Percentiles rank a stretch among this genome's conserved stretches.
These are phyloP conservation scores for Erebia ligea DNA, from an alignment of 2,888 invertebrate genomes.

Conservation along the genomic window DNA sequence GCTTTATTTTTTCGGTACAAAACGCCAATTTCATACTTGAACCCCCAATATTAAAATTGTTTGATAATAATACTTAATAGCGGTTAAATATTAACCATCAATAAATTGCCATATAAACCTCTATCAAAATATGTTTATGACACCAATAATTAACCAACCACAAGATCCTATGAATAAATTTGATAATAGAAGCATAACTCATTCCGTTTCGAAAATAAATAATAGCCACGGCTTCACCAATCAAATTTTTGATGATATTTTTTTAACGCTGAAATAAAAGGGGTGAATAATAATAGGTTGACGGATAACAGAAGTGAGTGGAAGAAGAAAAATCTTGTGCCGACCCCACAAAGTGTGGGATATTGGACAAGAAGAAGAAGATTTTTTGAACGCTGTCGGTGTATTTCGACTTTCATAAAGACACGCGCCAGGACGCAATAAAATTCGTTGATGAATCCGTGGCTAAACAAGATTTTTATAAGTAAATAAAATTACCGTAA, in stretches of 20 bases:
- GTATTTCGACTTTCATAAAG: too few relatives aligned
- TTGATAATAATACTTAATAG: background rate
- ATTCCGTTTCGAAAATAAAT: background rate
- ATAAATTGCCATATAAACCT: background rate
- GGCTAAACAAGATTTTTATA: background rate
- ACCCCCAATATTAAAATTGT: background rate
- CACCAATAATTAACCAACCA: background rate
- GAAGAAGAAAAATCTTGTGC: too few relatives aligned
- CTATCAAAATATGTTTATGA: background rate
- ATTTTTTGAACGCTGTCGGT: too few relatives aligned
- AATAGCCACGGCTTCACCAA: background rate
- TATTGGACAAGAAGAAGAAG: too few relatives aligned
- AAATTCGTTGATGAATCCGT: background rate
- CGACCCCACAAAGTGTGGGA: too few relatives aligned
- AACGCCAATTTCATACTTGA: too few relatives aligned
- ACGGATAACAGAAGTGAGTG: too few relatives aligned
- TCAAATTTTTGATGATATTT: background rate
- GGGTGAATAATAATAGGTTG: too few relatives aligned
- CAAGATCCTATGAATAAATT: conserved; percentile 2
- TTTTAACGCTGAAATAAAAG: too few relatives aligned
- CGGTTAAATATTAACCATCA: background rate
- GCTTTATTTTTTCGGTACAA: too few relatives aligned
- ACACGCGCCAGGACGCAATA: too few relatives aligned
- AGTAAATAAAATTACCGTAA: conserved; percentile 59
- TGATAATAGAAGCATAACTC: background rate